Evolutionary conservation across 2,797 vertebrate genomes (phyloP).

Genomic region (Naso thynnoides): DNA sequence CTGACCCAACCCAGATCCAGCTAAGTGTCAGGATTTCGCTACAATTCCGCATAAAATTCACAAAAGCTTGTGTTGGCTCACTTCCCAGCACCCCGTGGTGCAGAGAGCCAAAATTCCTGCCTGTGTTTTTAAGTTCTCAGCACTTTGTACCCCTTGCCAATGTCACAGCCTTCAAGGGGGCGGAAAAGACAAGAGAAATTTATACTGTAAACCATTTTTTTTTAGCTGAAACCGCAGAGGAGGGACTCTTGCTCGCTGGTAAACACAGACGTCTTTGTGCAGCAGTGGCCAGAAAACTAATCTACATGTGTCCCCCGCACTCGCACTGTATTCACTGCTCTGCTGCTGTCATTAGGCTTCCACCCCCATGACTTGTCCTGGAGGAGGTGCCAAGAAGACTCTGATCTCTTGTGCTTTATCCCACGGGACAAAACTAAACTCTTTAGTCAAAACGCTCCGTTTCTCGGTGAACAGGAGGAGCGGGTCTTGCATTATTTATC

Average conservation of each 20-base stretch:
- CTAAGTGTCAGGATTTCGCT: conserved; percentile 76
- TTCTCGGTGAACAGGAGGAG: conserved; percentile 33
- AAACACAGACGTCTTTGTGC: conserved; percentile 81
- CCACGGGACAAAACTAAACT: conserved; percentile 45
- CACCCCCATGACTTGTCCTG: conserved; percentile 51
- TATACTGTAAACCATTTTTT: conserved; percentile 77
- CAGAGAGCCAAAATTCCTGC: conserved; percentile 76
- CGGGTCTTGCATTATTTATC: conserved; percentile 3
- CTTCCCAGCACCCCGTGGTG: conserved; percentile 74
- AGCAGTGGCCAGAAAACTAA: conserved; percentile 67
- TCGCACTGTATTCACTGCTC: conserved; percentile 66
- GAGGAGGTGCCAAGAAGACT: conserved; percentile 46
- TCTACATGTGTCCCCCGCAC: conserved; percentile 73
- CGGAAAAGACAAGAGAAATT: conserved; percentile 69
- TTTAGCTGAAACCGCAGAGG: conserved; percentile 70
- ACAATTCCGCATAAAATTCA: conserved; percentile 75
- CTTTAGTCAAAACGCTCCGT: conserved; percentile 34
- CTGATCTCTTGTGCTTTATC: conserved; percentile 43
- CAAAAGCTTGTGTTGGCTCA: conserved; percentile 81
- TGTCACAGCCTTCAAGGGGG: conserved; percentile 80
- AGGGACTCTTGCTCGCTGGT: conserved; percentile 65
- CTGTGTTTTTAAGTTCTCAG: conserved; percentile 79
- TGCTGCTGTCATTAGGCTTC: conserved; percentile 64
- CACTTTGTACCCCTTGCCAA: conserved; percentile 77
- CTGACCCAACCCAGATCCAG: conserved; percentile 70